Evolutionary conservation across 2,888 invertebrate species (phyloP).

Genomic region (Idaea straminata): DNA sequence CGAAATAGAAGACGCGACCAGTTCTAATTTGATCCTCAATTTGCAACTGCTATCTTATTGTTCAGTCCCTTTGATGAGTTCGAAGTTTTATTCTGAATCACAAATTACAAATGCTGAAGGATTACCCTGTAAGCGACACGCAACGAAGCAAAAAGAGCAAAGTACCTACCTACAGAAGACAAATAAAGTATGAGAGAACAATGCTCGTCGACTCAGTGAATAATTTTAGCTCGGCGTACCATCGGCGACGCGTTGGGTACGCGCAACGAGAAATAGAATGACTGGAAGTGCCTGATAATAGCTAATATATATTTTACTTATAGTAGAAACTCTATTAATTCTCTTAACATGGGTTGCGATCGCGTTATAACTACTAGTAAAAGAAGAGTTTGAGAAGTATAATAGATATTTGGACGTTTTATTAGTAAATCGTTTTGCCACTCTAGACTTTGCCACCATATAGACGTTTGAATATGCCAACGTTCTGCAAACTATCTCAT

Average conservation of each 20-base stretch:
- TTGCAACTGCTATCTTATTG: conserved; percentile 31
- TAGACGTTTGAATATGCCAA: too few relatives aligned
- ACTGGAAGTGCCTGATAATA: conserved; percentile 33
- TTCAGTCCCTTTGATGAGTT: conserved; percentile 47
- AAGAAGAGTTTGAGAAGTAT: too few relatives aligned
- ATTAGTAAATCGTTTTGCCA: too few relatives aligned
- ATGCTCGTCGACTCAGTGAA: conserved; percentile 71
- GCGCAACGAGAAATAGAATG: conserved; percentile 30
- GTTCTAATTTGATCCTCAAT: conserved; percentile 25
- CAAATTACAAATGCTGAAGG: conserved; percentile 64
- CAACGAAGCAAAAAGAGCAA: conserved; percentile 62
- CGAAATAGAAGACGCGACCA: conserved; percentile 16
- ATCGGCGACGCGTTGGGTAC: conserved; percentile 51
- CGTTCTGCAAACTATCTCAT: too few relatives aligned
- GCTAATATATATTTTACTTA: too few relatives aligned
- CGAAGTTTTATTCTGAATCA: conserved; percentile 57
- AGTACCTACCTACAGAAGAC: conserved; percentile 37
- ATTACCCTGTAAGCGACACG: conserved; percentile 64
- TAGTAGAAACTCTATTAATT: too few relatives aligned
- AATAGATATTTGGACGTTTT: too few relatives aligned
- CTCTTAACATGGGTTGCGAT: too few relatives aligned
- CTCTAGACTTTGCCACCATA: too few relatives aligned
- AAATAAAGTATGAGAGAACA: conserved; percentile 78
- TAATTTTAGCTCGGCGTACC: conserved; percentile 73
- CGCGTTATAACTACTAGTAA: too few relatives aligned